A percentile compares a stretch with the other conserved stretches of the same genome.
These are phyloP conservation scores for Ahaetulla prasina DNA, from an alignment of 2,113 vertebrate species.

Conservation along the genomic window DNA sequence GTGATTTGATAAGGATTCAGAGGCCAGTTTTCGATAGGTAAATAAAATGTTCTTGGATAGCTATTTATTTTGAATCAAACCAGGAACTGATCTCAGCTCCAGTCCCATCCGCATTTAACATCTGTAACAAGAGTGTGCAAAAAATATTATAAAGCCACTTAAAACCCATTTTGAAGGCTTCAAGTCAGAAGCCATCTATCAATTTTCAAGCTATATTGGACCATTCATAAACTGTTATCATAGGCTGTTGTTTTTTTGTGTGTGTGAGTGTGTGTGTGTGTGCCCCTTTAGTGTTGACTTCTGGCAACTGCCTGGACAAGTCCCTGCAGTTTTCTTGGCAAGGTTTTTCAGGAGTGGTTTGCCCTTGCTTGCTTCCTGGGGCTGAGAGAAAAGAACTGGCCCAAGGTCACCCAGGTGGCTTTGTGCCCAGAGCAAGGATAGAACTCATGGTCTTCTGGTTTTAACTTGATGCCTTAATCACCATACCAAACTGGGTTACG, in stretches of 20 bases:
- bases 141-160: too few relatives aligned
- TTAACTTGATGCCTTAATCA: not conserved
- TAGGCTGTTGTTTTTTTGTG: not conserved
- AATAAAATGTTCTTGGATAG: not conserved
- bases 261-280: not conserved
- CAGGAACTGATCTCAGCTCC: slow-evolving; percentile 39
- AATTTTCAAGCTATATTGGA: not conserved
- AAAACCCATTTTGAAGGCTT: not conserved
- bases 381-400: not conserved
- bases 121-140: not conserved
- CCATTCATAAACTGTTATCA: not conserved
- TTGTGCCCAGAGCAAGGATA: not conserved
- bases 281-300: not conserved
- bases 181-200: not conserved
- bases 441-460: not conserved
- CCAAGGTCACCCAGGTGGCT: not conserved
- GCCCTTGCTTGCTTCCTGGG: not conserved
- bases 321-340: not conserved
- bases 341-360: not conserved
- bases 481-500: not conserved
- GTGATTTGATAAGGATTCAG: not conserved
- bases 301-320: not conserved
- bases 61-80: slow-evolving; percentile 38
- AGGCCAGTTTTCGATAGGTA: not conserved
- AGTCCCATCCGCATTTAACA: slow-evolving; percentile 42